Conservation (phyloP, 2,113 vertebrate genomes). For the Azemiops feae region DNA sequence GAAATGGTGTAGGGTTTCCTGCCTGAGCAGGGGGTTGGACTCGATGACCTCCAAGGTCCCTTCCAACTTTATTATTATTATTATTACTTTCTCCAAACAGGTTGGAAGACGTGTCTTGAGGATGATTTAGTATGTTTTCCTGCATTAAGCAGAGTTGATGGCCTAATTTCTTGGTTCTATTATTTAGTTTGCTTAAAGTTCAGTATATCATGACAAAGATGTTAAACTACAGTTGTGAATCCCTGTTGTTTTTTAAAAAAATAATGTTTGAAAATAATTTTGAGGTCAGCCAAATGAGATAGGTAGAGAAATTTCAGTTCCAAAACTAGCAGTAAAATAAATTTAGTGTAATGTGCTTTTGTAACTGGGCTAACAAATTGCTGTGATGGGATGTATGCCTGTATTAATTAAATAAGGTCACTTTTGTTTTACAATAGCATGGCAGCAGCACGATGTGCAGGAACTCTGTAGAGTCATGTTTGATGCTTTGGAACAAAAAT, state of each 20-base stretch:
- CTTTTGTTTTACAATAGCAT: conserved; percentile 78
- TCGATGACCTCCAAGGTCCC: too few species aligned
- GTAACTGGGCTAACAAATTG: not conserved
- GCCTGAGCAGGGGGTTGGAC: too few species aligned
- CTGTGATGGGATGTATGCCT: not conserved
- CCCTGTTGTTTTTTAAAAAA: not conserved
- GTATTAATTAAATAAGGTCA: conserved; percentile 44
- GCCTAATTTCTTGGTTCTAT: not conserved
- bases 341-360: not conserved
- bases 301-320: not conserved
- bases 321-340: not conserved
- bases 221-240: not conserved
- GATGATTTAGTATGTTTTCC: not conserved
- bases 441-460: conserved; percentile 99
- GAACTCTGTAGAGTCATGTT: conserved; percentile 99
- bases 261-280: not conserved
- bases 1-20: too few species aligned
- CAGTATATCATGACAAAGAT: not conserved
- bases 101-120: not conserved
- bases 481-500: conserved; percentile 98
- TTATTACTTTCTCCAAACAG: not conserved
- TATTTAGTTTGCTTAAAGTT: not conserved
- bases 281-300: not conserved
- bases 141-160: not conserved
- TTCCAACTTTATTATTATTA: too few species aligned